Conservation (phyloP, 2,113 vertebrate genomes). For the Callionymus lyra region DNA sequence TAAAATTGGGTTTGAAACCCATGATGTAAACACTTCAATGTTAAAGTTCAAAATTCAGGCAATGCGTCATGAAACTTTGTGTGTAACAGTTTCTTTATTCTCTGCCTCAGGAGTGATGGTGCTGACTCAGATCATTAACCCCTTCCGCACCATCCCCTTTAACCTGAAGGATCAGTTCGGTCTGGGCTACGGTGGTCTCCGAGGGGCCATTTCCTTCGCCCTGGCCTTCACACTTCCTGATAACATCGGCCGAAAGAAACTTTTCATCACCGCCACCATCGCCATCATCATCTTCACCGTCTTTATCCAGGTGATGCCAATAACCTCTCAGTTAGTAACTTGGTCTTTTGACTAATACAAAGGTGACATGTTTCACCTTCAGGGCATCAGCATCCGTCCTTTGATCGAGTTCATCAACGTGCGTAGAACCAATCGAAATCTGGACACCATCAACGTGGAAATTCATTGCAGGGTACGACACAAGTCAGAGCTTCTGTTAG, state of each 20-base stretch:
- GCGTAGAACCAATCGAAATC: slow-evolving; percentile 83
- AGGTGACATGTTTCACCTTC: not conserved
- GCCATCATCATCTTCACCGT: slow-evolving; percentile 93
- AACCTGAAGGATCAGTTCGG: slow-evolving; percentile 95
- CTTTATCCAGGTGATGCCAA: slow-evolving; percentile 80
- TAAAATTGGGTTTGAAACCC: too few species aligned
- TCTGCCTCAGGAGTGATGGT: slow-evolving; percentile 78
- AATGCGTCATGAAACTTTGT: too few species aligned
- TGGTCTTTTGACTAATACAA: not conserved
- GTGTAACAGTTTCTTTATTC: not conserved
- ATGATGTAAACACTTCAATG: too few species aligned
- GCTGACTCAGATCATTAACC: slow-evolving; percentile 91
- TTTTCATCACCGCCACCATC: slow-evolving; percentile 88
- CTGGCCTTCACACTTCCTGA: slow-evolving; percentile 88
- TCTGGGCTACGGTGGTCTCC: slow-evolving; percentile 87
- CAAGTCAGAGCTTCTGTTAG: not conserved
- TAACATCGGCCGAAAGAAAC: slow-evolving; percentile 75
- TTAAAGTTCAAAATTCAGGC: too few species aligned
- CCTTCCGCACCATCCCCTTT: slow-evolving; percentile 89
- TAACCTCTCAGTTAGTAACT: not conserved
- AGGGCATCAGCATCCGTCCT: slow-evolving; percentile 96
- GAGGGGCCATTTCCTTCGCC: slow-evolving; percentile 91
- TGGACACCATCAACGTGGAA: slow-evolving; percentile 84
- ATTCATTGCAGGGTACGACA: slow-evolving; percentile 82
- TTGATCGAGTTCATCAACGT: slow-evolving; percentile 88